These are phyloP conservation scores for Zygothrica quintamaculata DNA, from an alignment of 2,888 invertebrate species.

Conservation along the genomic window DNA sequence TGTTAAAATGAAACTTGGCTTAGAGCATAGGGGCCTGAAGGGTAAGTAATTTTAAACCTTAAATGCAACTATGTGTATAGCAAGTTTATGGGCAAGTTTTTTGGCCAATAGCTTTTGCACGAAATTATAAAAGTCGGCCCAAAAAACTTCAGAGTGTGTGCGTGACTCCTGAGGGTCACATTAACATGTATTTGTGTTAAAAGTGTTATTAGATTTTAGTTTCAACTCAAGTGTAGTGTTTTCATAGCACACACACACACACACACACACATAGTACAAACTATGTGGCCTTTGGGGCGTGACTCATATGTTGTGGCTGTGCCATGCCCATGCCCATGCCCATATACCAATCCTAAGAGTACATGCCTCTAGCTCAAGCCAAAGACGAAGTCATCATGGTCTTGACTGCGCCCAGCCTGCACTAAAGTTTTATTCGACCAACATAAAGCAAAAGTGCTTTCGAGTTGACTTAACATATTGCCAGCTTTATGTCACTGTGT, in stretches of 20 bases:
- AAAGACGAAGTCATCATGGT: constrained; percentile 38
- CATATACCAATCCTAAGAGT: constrained; percentile 18
- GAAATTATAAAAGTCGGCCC: constrained; percentile 60
- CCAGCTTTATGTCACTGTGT: constrained; percentile 47
- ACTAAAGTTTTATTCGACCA: constrained; percentile 74
- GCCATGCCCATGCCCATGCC: constrained; percentile 29
- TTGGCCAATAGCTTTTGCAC: constrained; percentile 37
- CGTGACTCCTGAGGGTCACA: constrained; percentile 76
- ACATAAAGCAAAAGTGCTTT: constrained; percentile 79
- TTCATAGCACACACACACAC: constrained; percentile 8
- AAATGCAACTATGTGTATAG: no score
- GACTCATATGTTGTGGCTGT: constrained; percentile 43
- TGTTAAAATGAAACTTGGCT: no score
- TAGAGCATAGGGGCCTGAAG: no score
- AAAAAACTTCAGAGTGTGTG: constrained; percentile 44
- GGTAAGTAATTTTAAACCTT: no score
- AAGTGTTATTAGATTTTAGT: constrained; percentile 81
- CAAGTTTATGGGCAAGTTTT: constrained; percentile 47
- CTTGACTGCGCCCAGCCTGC: constrained; percentile 56
- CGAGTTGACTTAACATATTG: constrained; percentile 70
- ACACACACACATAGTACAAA: neutral
- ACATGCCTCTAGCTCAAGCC: constrained; percentile 20
- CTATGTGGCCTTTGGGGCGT: constrained; percentile 40
- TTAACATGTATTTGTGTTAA: constrained; percentile 81
- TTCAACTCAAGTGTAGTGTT: constrained; percentile 73